Conservation (phyloP, 35 echinoderm and acorn worm species). For the Apostichopus californicus region DNA sequence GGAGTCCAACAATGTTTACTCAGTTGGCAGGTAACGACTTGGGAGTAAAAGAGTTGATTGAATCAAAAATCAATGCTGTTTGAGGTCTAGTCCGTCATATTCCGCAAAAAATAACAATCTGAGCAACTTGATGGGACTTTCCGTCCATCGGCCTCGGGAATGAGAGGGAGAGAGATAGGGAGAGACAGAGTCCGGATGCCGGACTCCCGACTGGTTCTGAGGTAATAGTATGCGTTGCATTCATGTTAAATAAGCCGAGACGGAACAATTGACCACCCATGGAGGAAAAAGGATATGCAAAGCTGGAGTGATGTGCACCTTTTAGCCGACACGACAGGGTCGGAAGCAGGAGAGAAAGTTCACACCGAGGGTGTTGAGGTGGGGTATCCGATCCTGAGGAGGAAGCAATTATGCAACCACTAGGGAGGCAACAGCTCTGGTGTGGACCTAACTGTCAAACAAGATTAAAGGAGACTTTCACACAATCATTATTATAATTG, state of each 20-base stretch:
- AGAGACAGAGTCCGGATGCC: background rate
- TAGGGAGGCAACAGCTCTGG: slow-evolving; percentile 14
- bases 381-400: background rate
- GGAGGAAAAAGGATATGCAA: slow-evolving; percentile 27
- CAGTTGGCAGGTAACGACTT: slow-evolving; percentile 53
- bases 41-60: slow-evolving; percentile 56
- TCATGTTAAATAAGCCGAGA: slow-evolving; percentile 18
- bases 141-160: background rate
- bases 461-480: background rate
- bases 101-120: background rate
- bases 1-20: slow-evolving; percentile 46
- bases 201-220: background rate
- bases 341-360: background rate
- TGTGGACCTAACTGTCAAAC: slow-evolving; percentile 13
- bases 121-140: background rate
- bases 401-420: slow-evolving; percentile 31
- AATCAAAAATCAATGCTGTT: slow-evolving; percentile 44
- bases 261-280: slow-evolving; percentile 52
- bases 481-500: no score
- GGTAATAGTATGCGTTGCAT: background rate
- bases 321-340: slow-evolving; percentile 22
- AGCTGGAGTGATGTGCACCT: slow-evolving; percentile 40
- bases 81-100: slow-evolving; percentile 31
- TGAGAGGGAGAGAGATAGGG: background rate
- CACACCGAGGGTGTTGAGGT: slow-evolving; percentile 36